Percentiles rank a stretch among this genome's conserved stretches.
Conservation (phyloP, 2,113 vertebrate species). For the Megaceryle torquata region DNA sequence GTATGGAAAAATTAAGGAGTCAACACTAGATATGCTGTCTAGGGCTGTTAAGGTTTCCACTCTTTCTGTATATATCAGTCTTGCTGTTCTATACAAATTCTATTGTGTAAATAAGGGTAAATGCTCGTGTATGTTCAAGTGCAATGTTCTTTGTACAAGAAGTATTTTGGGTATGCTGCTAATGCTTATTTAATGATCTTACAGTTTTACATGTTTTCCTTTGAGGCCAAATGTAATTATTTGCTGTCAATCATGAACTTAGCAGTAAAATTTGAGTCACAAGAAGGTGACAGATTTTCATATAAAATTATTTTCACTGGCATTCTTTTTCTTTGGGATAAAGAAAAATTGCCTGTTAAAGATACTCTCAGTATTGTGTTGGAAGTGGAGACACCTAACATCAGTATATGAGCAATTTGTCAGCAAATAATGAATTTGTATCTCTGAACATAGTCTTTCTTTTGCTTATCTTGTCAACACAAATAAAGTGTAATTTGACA, state of each 20-base stretch:
- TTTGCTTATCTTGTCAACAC: slow-evolving; percentile 69
- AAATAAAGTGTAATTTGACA: slow-evolving; percentile 77
- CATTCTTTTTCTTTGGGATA: not conserved
- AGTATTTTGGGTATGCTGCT: slow-evolving; percentile 73
- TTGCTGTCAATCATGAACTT: slow-evolving; percentile 61
- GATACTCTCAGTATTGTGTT: not conserved
- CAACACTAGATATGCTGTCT: slow-evolving; percentile 53
- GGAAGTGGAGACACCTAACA: not conserved
- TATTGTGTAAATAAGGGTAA: slow-evolving; percentile 65
- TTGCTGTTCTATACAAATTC: slow-evolving; percentile 50
- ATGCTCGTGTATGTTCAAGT: slow-evolving; percentile 64
- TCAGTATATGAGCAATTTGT: slow-evolving; percentile 19
- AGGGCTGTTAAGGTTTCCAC: slow-evolving; percentile 60
- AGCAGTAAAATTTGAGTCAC: not conserved
- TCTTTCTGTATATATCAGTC: slow-evolving; percentile 63
- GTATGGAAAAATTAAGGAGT: slow-evolving; percentile 72
- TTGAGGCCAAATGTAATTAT: slow-evolving; percentile 56
- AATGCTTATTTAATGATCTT: slow-evolving; percentile 67
- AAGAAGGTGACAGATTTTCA: not conserved
- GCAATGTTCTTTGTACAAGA: slow-evolving; percentile 67
- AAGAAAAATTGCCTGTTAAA: not conserved
- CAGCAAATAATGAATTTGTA: slow-evolving; percentile 60
- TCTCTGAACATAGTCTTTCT: slow-evolving; percentile 51
- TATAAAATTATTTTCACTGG: not conserved
- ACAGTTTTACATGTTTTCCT: slow-evolving; percentile 15